These are phyloP conservation scores for Rotaria sp. DNA, from an alignment of 2,888 invertebrate species.

Conservation along the genomic window DNA sequence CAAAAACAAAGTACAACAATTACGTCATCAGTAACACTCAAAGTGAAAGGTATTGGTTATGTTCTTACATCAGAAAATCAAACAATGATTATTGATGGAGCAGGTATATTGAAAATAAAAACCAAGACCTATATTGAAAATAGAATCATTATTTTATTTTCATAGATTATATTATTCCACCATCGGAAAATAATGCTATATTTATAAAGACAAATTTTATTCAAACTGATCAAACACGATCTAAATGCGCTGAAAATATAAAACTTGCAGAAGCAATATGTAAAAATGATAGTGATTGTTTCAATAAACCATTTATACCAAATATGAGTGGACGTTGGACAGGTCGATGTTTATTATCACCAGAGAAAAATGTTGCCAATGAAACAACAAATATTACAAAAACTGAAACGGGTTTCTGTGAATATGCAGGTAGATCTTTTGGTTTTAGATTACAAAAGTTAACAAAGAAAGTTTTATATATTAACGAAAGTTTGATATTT, in stretches of 20 bases:
- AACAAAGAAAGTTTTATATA: too few species aligned
- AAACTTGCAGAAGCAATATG: slow-evolving; percentile 26
- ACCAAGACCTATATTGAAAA: background rate
- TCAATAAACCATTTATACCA: background rate
- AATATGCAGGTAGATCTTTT: background rate
- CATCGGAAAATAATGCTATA: slow-evolving; percentile 57
- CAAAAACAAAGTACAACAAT: slow-evolving; percentile 55
- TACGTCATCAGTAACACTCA: slow-evolving; percentile 56
- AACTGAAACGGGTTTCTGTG: background rate
- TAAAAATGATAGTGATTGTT: slow-evolving; percentile 26
- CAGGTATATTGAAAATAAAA: background rate
- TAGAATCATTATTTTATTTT: background rate
- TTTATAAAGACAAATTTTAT: too few species aligned
- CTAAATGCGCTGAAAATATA: slow-evolving; percentile 49
- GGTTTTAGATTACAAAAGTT: background rate
- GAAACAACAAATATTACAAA: background rate
- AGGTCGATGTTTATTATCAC: slow-evolving; percentile 33
- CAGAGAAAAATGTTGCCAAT: background rate
- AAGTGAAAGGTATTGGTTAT: too few species aligned
- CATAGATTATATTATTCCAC: slow-evolving; percentile 37
- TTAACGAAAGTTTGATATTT: too few species aligned
- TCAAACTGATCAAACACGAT: slow-evolving; percentile 55
- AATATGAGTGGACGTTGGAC: slow-evolving; percentile 28
- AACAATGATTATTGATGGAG: background rate
- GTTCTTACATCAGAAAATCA: background rate